A percentile compares a stretch with the other conserved stretches of the same genome.
Evolutionary conservation across 2,113 vertebrate species (phyloP).

Genomic region (Agelaius phoeniceus): DNA sequence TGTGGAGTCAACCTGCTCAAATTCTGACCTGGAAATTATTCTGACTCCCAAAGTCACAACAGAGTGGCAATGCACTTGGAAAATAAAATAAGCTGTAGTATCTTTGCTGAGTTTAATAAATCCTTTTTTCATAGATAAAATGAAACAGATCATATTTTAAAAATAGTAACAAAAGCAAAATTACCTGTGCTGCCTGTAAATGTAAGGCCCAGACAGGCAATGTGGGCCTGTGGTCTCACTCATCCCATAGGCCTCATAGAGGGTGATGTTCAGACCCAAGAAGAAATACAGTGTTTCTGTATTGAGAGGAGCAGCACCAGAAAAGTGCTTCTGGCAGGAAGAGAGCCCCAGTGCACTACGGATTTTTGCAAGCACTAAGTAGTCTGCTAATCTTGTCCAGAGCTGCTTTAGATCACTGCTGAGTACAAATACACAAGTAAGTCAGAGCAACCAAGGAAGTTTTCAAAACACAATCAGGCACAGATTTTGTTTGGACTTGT

Average conservation of each 20-base stretch:
- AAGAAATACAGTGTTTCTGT: constrained; percentile 83
- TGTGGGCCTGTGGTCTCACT: constrained; percentile 89
- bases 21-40: not conserved
- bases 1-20: not conserved
- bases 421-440: not conserved
- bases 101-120: not conserved
- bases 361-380: constrained; percentile 83
- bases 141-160: not conserved
- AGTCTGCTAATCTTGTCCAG: constrained; percentile 78
- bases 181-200: constrained; percentile 81
- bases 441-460: not conserved
- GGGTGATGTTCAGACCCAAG: constrained; percentile 83
- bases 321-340: constrained; percentile 84
- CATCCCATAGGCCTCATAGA: constrained; percentile 89
- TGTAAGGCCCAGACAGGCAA: constrained; percentile 81
- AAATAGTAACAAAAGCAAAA: not conserved
- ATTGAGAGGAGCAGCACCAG: constrained; percentile 84
- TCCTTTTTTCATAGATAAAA: not conserved
- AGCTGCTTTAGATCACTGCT: constrained; percentile 80
- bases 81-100: not conserved
- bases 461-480: not conserved
- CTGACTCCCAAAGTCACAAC: not conserved
- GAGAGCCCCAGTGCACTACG: constrained; percentile 81
- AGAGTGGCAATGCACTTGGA: not conserved
- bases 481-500: not conserved